Evolutionary conservation across 2,888 invertebrate genomes (phyloP).

Genomic region (Sarcophaga rosellei): DNA sequence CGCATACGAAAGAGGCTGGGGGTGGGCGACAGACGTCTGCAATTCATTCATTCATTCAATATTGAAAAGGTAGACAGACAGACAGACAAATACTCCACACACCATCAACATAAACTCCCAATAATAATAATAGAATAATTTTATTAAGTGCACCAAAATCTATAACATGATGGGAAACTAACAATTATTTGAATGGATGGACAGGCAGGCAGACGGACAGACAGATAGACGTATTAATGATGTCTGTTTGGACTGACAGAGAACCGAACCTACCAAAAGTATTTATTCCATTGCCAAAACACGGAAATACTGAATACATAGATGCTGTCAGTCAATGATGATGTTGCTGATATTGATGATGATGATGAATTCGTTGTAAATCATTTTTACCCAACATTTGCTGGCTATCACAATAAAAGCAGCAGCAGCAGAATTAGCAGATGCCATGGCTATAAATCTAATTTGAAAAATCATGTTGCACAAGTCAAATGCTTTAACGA

Average conservation of each 20-base stretch:
- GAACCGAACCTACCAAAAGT: constrained; percentile 17
- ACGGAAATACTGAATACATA: constrained; percentile 10
- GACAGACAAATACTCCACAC: background rate
- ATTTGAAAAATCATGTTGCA: constrained; percentile 57
- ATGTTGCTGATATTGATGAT: background rate
- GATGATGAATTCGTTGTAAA: constrained; percentile 26
- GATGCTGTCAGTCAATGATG: constrained; percentile 9
- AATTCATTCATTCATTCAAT: constrained; percentile 25
- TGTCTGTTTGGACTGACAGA: background rate
- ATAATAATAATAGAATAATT: constrained; percentile 62
- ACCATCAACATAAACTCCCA: too few relatives aligned
- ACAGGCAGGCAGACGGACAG: background rate
- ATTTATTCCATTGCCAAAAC: constrained; percentile 13
- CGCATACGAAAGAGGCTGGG: background rate
- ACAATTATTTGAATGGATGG: constrained; percentile 4
- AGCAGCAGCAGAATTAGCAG: background rate
- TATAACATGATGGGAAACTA: constrained; percentile 44
- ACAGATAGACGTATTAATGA: constrained; percentile 23
- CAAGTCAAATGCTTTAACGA: constrained; percentile 23
- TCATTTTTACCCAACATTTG: constrained; percentile 17
- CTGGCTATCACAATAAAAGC: background rate
- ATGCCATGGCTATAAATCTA: constrained; percentile 50
- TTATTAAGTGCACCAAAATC: constrained; percentile 58
- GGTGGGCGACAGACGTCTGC: background rate
- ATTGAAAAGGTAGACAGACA: constrained; percentile 40